phyloP scores from a whole-genome alignment of 2,888 invertebrate species.

The Tenthredo scrophulariae region DNA sequence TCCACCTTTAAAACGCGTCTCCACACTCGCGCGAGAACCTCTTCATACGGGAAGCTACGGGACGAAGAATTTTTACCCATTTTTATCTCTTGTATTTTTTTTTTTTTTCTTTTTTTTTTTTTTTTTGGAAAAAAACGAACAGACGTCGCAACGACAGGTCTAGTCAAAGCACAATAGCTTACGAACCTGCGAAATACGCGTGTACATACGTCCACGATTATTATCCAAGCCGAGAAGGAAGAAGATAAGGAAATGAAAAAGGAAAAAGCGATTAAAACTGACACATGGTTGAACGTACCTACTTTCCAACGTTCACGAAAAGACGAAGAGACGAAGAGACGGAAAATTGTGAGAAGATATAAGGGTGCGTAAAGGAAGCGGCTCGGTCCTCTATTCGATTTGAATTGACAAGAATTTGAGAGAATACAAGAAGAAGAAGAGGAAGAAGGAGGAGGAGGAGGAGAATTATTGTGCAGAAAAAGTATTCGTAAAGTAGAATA shows the following conservation, averaged over 20 bases:
- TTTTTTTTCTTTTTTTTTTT: background rate
- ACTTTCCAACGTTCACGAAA: too few relatives aligned
- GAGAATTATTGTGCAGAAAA: background rate
- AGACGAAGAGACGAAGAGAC: too few relatives aligned
- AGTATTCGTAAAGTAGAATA: background rate
- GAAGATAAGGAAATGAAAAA: too few relatives aligned
- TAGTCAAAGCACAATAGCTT: background rate
- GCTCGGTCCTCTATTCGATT: too few relatives aligned
- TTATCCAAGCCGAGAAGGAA: background rate
- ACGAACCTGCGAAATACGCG: background rate
- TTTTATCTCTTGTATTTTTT: too few relatives aligned
- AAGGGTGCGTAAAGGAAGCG: too few relatives aligned
- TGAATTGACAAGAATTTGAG: too few relatives aligned
- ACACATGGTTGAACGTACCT: too few relatives aligned
- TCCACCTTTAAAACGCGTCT: slow-evolving; percentile 15
- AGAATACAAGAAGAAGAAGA: too few relatives aligned
- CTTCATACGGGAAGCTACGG: background rate
- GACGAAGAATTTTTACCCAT: background rate
- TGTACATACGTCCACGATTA: background rate
- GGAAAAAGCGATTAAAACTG: too few relatives aligned
- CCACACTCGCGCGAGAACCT: background rate
- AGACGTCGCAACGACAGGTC: background rate
- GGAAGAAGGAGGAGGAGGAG: background rate
- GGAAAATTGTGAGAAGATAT: too few relatives aligned
- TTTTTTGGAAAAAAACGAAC: background rate